Base-by-base conservation (phyloP, 2,113 vertebrate genomes). In the Vidua macroura region DNA sequence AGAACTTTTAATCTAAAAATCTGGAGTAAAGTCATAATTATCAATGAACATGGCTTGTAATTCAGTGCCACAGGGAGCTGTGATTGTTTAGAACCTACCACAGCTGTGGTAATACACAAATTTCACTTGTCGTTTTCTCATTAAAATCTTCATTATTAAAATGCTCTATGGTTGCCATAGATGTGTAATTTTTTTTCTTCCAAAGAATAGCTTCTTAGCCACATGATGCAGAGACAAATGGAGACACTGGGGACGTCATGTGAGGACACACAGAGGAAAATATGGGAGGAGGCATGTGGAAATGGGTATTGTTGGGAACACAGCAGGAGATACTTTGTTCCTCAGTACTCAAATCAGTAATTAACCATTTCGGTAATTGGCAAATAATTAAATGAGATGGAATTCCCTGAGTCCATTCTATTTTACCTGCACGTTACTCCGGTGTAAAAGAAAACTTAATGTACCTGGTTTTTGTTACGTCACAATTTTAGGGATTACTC, bases 241-340 rank as follows among this genome's bases (percentile, higher is more conserved):
- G 48, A 79, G 22, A 39, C 13, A 6, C 2, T 9, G 9, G 7
- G 17, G 9, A 14, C 0, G 0, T 12, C 35, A 11, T 44, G 33
- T 31, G 33, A 88, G 68, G 41, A 35, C 30, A 51, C 24, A 17
- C 8, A 49, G 2, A 70, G 21, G 43, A 83, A 76, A 68, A 86
- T 39, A 39, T 1, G 2, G 5, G 21, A 77, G 49, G 15, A 66
- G 7, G 7, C 4, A 7, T 13, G 11, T 43, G 35, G 53, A 67
- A 76, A 41, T 12, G 9, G 6, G 35, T 67, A 53, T 59, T 88
- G 21, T 15, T 58, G 28, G 18, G 17, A 11, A 10, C 5, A 14
- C 1, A 5, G 23, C 14, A 63, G 49, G 30, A 83, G 14, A 51
- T 7, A 15, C 5, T 73, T 44, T 64, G 3, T 77, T 79, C 72